Conservation (phyloP, 2,797 vertebrate genomes). For the Geotrypetes seraphini region DNA sequence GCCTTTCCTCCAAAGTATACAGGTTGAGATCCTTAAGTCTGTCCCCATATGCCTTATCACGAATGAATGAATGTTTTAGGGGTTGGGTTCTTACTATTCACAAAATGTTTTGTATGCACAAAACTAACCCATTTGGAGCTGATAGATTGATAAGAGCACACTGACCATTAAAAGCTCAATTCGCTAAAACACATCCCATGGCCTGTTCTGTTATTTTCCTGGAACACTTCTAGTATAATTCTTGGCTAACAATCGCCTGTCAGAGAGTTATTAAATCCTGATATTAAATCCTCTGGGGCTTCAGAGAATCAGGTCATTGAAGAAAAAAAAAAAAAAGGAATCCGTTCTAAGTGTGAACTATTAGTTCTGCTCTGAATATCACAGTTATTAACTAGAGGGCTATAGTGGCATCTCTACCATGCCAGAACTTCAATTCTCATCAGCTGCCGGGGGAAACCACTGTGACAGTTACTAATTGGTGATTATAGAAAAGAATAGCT, state of each 20-base stretch:
- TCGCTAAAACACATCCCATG: too few species aligned
- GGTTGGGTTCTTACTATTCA: too few species aligned
- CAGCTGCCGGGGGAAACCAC: background rate
- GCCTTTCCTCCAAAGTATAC: too few species aligned
- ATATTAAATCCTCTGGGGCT: conserved; percentile 3
- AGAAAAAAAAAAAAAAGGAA: conserved; percentile 1
- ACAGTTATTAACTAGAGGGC: conserved; percentile 3
- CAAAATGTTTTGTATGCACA: too few species aligned
- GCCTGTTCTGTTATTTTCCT: background rate
- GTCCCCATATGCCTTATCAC: too few species aligned
- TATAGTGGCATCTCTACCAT: background rate
- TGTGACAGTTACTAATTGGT: conserved; percentile 19
- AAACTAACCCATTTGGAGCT: too few species aligned
- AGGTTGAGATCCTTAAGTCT: too few species aligned
- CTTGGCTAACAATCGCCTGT: conserved; percentile 3
- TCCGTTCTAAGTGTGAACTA: background rate
- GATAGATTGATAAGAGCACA: too few species aligned
- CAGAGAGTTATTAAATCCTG: conserved; percentile 1
- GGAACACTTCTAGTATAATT: conserved; percentile 10
- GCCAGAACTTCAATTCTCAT: conserved; percentile 13
- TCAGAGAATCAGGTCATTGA: background rate
- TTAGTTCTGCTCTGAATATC: conserved; percentile 27
- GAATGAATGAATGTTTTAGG: too few species aligned
- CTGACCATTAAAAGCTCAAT: too few species aligned
- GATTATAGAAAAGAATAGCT: conserved; percentile 9